These are phyloP conservation scores for Uloborus plumipes DNA, from an alignment of 2,888 invertebrate species.

Conservation along the genomic window DNA sequence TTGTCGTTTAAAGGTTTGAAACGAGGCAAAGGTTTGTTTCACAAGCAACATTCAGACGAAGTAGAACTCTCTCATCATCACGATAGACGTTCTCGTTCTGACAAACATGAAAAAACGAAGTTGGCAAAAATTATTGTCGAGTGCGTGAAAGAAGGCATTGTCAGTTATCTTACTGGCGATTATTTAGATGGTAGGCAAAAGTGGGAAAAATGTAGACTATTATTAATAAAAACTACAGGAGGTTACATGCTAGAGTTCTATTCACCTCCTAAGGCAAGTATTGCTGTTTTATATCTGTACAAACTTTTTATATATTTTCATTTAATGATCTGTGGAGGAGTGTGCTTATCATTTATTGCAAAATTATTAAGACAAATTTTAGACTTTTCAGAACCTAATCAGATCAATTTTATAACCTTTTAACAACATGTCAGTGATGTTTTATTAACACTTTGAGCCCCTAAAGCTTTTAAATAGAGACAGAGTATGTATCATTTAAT, in stretches of 20 bases:
- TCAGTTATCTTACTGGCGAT: conserved; percentile 92
- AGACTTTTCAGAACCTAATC: too few species aligned
- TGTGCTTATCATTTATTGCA: too few species aligned
- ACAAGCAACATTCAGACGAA: conserved; percentile 92
- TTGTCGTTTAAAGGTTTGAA: conserved; percentile 90
- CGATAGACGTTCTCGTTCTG: conserved; percentile 48
- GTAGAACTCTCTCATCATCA: conserved; percentile 75
- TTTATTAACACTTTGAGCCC: too few species aligned
- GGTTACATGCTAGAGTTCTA: conserved; percentile 97
- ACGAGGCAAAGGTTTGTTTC: conserved; percentile 85
- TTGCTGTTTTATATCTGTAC: background rate
- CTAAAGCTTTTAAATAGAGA: too few species aligned
- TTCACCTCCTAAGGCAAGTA: conserved; percentile 85
- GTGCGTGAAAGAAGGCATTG: conserved; percentile 92
- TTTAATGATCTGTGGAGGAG: too few species aligned
- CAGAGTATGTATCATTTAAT: too few species aligned
- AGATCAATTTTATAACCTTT: too few species aligned
- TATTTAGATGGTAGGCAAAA: conserved; percentile 87
- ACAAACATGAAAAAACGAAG: conserved; percentile 64
- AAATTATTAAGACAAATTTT: too few species aligned
- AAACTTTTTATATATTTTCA: too few species aligned
- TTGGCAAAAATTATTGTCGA: conserved; percentile 82
- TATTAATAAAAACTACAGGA: conserved; percentile 90
- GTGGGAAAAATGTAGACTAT: conserved; percentile 94
- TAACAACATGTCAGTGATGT: too few species aligned